phyloP scores from a whole-genome alignment of 2,113 vertebrate species.

The Rhabdomys dilectus region DNA sequence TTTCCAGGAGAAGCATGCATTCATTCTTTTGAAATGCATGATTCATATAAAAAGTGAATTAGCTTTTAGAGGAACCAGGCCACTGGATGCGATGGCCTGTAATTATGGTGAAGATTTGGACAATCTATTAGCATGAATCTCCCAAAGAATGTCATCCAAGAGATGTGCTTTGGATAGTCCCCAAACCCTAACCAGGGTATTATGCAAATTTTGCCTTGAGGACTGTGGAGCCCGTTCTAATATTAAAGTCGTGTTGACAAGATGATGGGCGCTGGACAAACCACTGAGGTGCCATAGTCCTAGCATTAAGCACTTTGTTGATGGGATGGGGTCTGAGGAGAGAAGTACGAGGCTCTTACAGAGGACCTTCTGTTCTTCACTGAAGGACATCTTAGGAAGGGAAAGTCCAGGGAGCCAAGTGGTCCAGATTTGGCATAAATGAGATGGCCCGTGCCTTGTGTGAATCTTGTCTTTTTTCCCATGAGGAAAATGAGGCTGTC shows the following conservation, averaged over 20 bases:
- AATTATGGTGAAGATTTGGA: not conserved
- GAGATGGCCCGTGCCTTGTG: not conserved
- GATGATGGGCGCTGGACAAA: not conserved
- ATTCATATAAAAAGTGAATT: not conserved
- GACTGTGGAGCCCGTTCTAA: not conserved
- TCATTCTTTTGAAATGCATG: not conserved
- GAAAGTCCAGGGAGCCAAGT: not conserved
- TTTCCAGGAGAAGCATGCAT: not conserved
- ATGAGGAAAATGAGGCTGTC: not conserved
- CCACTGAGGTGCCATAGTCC: not conserved
- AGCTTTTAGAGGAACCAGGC: not conserved
- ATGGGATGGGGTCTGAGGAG: not conserved
- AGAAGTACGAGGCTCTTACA: not conserved
- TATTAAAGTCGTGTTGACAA: not conserved
- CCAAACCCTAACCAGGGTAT: not conserved
- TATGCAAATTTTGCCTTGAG: slow-evolving; percentile 15
- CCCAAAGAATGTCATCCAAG: not conserved
- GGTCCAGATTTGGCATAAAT: not conserved
- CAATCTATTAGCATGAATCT: not conserved
- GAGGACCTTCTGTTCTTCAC: not conserved
- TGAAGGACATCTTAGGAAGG: not conserved
- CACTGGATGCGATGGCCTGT: not conserved
- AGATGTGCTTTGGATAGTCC: not conserved
- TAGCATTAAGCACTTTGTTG: not conserved
- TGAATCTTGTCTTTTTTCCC: not conserved